Conservation (phyloP, 2,113 vertebrate genomes). For the Pseudorhombus dupliciocellatus region DNA sequence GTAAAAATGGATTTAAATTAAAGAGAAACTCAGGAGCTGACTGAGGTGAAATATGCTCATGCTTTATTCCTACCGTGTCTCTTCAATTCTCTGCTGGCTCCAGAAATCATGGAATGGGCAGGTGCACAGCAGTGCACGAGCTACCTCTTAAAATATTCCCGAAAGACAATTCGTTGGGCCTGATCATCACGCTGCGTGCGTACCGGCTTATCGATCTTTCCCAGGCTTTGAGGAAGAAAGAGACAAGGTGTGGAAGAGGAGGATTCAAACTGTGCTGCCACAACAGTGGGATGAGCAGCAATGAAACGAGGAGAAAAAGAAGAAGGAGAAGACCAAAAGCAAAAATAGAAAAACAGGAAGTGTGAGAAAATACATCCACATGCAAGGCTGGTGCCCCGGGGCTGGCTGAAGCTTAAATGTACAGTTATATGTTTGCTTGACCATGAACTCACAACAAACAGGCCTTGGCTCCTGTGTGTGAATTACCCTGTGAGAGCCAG, state of each 20-base stretch:
- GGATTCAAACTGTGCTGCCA: slow-evolving; percentile 60
- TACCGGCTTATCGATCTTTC: slow-evolving; percentile 71
- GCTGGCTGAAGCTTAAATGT: slow-evolving; percentile 2
- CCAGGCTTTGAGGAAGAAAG: slow-evolving; percentile 66
- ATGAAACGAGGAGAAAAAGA: slow-evolving; percentile 31
- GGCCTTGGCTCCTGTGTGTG: neutral
- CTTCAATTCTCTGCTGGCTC: slow-evolving; percentile 29
- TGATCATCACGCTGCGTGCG: slow-evolving; percentile 53
- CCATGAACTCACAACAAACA: neutral
- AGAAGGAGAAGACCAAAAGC: slow-evolving; percentile 16
- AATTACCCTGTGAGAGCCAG: neutral
- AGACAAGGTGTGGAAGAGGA: slow-evolving; percentile 30
- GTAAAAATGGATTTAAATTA: slow-evolving; percentile 46
- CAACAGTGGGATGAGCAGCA: slow-evolving; percentile 34
- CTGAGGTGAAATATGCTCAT: slow-evolving; percentile 27
- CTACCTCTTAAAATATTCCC: slow-evolving; percentile 54
- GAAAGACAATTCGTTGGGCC: slow-evolving; percentile 51
- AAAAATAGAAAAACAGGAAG: slow-evolving; percentile 10
- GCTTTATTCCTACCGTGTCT: slow-evolving; percentile 40
- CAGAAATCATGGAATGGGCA: slow-evolving; percentile 56
- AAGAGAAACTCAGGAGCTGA: slow-evolving; percentile 47
- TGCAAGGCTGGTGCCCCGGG: neutral
- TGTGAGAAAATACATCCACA: slow-evolving; percentile 9
- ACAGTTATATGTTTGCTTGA: neutral
- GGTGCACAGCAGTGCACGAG: slow-evolving; percentile 45